These are phyloP conservation scores for Caenorhabditis becei DNA, from an alignment of 2,888 invertebrate genomes.

Conservation along the genomic window DNA sequence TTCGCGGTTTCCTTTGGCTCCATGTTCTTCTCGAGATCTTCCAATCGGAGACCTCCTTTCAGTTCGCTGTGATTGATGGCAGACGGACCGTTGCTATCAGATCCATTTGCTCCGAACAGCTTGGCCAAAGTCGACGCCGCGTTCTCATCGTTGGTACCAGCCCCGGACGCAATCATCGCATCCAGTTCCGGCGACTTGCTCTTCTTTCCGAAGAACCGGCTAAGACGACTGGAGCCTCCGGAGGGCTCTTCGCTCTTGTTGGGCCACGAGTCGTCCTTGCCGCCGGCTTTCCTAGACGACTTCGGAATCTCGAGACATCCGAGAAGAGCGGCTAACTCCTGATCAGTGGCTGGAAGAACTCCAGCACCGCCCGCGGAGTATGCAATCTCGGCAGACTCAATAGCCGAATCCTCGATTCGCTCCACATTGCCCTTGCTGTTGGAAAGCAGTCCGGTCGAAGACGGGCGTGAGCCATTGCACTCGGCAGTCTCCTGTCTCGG, in stretches of 20 bases:
- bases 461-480: slow-evolving; percentile 39
- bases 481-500: slow-evolving; percentile 17
- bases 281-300: slow-evolving; percentile 16
- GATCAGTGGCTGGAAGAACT: slow-evolving; percentile 64
- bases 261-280: slow-evolving; percentile 14
- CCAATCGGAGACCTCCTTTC: slow-evolving; percentile 57
- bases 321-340: slow-evolving; percentile 68
- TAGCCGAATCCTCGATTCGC: slow-evolving; percentile 50
- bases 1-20: slow-evolving; percentile 35
- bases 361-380: slow-evolving; percentile 20
- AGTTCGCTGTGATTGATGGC: slow-evolving; percentile 16
- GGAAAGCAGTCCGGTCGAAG: slow-evolving; percentile 29
- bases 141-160: slow-evolving; percentile 51
- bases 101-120: slow-evolving; percentile 44
- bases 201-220: slow-evolving; percentile 69
- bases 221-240: slow-evolving; percentile 66
- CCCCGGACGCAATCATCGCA: slow-evolving; percentile 25
- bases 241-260: slow-evolving; percentile 24
- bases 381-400: slow-evolving; percentile 35
- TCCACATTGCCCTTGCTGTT: slow-evolving; percentile 40
- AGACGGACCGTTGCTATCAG: slow-evolving; percentile 23
- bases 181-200: slow-evolving; percentile 48
- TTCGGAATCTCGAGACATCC: slow-evolving; percentile 64
- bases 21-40: slow-evolving; percentile 62
- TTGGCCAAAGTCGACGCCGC: slow-evolving; percentile 51